These are phyloP conservation scores for Apamea epomidion DNA, from an alignment of 2,888 invertebrate genomes.

Conservation along the genomic window DNA sequence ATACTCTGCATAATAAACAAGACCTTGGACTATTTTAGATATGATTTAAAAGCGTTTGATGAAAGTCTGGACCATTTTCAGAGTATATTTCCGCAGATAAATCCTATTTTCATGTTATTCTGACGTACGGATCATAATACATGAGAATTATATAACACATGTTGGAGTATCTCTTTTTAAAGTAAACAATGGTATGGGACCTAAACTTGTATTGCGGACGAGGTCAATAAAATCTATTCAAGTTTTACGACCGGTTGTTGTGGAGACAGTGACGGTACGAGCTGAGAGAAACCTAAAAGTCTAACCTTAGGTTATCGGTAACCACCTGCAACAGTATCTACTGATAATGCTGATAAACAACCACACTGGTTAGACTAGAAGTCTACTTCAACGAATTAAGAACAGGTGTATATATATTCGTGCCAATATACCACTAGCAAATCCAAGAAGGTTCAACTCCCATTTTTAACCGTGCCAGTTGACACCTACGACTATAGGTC, in stretches of 20 bases:
- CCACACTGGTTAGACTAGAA: neutral
- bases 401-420: neutral
- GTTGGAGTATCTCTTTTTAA: constrained; percentile 41
- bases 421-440: neutral
- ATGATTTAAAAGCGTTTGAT: constrained; percentile 48
- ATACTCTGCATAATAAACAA: constrained; percentile 35
- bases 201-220: constrained; percentile 20
- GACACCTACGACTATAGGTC: neutral
- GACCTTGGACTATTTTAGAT: constrained; percentile 44
- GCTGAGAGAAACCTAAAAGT: constrained; percentile 11
- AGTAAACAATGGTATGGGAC: constrained; percentile 42
- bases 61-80: constrained; percentile 35
- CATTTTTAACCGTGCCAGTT: neutral
- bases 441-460: neutral
- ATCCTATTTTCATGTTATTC: neutral
- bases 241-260: constrained; percentile 19
- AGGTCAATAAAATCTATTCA: constrained; percentile 33
- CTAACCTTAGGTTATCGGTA: neutral
- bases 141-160: neutral
- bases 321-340: neutral
- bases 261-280: neutral
- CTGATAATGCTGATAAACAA: neutral
- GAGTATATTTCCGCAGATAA: constrained; percentile 19
- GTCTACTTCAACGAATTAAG: neutral
- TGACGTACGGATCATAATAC: constrained; percentile 3